Conservation (phyloP, 2,797 vertebrate genomes). For the Morelia viridis region DNA sequence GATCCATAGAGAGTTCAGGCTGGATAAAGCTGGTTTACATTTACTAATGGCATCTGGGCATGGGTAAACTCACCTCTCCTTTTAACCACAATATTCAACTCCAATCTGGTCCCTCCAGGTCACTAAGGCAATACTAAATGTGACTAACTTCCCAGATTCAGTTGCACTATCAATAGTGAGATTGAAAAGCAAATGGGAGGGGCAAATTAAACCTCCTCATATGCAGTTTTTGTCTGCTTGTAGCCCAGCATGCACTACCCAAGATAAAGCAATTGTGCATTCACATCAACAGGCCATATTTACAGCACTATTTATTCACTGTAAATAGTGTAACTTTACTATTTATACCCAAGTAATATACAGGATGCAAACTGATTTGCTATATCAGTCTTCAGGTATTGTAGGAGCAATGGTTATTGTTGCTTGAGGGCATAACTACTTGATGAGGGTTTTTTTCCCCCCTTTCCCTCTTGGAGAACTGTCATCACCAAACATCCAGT, state of each 20-base stretch:
- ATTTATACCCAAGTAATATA: background rate
- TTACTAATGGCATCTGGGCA: background rate
- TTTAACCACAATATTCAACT: background rate
- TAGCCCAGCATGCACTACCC: background rate
- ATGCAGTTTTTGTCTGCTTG: background rate
- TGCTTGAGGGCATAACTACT: background rate
- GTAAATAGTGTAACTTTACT: background rate
- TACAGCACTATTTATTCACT: background rate
- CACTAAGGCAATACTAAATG: background rate
- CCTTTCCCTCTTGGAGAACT: background rate
- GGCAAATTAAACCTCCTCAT: background rate
- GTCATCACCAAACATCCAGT: background rate
- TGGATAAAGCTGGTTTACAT: background rate
- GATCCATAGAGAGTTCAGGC: background rate
- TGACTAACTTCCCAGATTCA: background rate
- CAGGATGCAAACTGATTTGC: background rate
- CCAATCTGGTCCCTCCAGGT: background rate
- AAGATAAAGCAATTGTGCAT: too few species aligned
- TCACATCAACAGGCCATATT: background rate
- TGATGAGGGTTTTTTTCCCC: background rate
- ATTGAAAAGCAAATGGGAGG: background rate
- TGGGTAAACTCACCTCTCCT: background rate
- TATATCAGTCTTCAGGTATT: background rate
- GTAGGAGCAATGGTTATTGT: background rate
- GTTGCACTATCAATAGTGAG: background rate